These are phyloP conservation scores for Anneissia japonica DNA, from an alignment of 35 echinoderm and acorn worm species.

Conservation along the genomic window DNA sequence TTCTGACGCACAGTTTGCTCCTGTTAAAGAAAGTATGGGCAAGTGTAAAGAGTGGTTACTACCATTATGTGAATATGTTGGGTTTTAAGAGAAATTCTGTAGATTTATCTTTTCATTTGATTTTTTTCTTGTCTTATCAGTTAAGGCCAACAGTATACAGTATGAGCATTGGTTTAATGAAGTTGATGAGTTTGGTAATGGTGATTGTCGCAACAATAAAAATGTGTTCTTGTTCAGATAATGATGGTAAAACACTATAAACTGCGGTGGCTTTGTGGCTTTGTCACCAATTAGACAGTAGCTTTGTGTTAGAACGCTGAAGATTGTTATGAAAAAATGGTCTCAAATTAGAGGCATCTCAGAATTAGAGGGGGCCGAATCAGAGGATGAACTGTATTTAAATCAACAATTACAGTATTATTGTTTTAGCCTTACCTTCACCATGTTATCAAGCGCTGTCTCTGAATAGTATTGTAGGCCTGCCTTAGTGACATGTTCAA, in stretches of 20 bases:
- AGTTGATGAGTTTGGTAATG: too few relatives aligned
- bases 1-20: conserved; percentile 29
- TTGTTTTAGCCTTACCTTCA: conserved; percentile 19
- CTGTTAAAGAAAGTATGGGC: conserved; percentile 38
- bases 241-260: too few relatives aligned
- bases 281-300: not conserved
- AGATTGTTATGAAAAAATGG: not conserved
- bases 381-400: not conserved
- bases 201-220: too few relatives aligned
- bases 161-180: too few relatives aligned
- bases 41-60: too few relatives aligned
- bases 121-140: not conserved
- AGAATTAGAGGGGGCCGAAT: not conserved
- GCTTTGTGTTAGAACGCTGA: not conserved
- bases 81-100: not conserved
- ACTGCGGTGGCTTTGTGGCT: not conserved
- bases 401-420: not conserved
- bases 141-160: too few relatives aligned
- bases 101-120: not conserved
- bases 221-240: too few relatives aligned
- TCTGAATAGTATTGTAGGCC: conserved; percentile 65
- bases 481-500: conserved; percentile 64
- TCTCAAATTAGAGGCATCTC: not conserved
- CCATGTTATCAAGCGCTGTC: conserved; percentile 14
- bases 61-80: not conserved